Base-by-base conservation (phyloP, 30 jellyfish, hydroid and myxozoan species). In the Rhopilema esculentum region DNA sequence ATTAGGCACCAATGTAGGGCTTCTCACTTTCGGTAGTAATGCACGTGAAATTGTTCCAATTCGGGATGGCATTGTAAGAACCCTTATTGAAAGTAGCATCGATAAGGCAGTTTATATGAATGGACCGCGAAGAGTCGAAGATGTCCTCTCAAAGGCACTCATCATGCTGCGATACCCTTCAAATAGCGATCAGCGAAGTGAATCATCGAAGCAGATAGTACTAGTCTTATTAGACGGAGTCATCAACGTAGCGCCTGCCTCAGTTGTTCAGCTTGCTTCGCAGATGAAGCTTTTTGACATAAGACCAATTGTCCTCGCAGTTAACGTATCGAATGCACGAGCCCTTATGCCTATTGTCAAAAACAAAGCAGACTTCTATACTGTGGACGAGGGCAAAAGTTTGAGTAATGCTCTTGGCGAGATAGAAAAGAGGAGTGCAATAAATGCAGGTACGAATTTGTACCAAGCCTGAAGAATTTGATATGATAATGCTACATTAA, bases 111-210 rank as follows among this genome's bases (percentile, higher is more conserved):
- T 17, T 28, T 12, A 2, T 19, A 67, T 16, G 48, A 23, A 69
- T 50, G 92, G 92, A 0, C 86, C 92, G 16, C 75, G 92, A 21
- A 49, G 72, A 51, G n/a, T 83, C 2, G 61, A 69, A 16, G 24
- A 51, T 33, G 85, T 75, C 1, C 8, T 83, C 26, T 26, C 52
- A 1, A 15, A 15, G 25, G 85, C 79, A 12, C 22, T 63, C 1
- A 70, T 16, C 26, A 72, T 49, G 79, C 71, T 70, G n/a, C 52
- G 65, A n/a, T 23, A 71, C 31, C 64, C 28, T 4, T n/a, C 25
- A 32, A 8, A 21, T 26, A 49, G 33, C 0, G 88, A 31, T 30
- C 26, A 40, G 48, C 82, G 76, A 29, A 32, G 52, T 16, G 1
- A 65, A 30, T 57, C 82, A 2, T 15, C 23, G 8, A 80, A 80